A percentile compares a stretch with the other conserved stretches of the same genome.
These are phyloP conservation scores for Dendrolimus pini DNA, from an alignment of 2,888 invertebrate species.

Conservation along the genomic window DNA sequence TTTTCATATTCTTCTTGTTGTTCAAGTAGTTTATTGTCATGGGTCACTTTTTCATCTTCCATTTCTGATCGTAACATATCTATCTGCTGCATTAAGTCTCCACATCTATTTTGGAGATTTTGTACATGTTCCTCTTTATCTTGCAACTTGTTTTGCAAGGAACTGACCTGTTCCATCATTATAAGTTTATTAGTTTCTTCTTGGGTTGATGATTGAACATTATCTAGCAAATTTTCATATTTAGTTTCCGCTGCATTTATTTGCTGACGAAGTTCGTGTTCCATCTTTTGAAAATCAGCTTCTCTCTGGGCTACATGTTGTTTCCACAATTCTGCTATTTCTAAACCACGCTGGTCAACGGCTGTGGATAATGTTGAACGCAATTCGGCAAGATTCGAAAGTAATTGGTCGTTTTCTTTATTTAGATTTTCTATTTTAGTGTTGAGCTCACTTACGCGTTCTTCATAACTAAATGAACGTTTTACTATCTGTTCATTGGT, in stretches of 20 bases:
- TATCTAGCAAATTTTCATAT: conserved; percentile 64
- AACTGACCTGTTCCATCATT: conserved; percentile 52
- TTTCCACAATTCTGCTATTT: conserved; percentile 84
- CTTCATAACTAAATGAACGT: conserved; percentile 27
- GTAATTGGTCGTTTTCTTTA: conserved; percentile 57
- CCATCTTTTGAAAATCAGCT: conserved; percentile 74
- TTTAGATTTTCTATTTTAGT: conserved; percentile 51
- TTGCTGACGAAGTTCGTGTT: conserved; percentile 69
- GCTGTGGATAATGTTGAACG: conserved; percentile 66
- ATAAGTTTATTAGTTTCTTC: conserved; percentile 65
- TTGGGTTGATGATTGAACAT: conserved; percentile 60
- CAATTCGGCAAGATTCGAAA: conserved; percentile 63
- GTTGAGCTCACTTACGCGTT: conserved; percentile 44
- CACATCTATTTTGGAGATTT: conserved; percentile 57
- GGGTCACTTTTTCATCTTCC: conserved; percentile 60
- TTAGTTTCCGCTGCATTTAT: conserved; percentile 65
- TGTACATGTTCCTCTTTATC: conserved; percentile 62
- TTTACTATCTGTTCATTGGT: conserved; percentile 31
- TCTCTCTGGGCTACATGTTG: conserved; percentile 80
- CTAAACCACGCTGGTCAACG: conserved; percentile 80
- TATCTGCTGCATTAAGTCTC: conserved; percentile 53
- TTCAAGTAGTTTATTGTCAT: conserved; percentile 56
- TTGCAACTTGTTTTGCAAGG: conserved; percentile 58
- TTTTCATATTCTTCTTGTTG: conserved; percentile 68
- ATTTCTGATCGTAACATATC: conserved; percentile 62